Evolutionary conservation across 30 jellyfish, hydroid and myxozoan genomes (phyloP).

Genomic region (Clytia hemisphaerica): DNA sequence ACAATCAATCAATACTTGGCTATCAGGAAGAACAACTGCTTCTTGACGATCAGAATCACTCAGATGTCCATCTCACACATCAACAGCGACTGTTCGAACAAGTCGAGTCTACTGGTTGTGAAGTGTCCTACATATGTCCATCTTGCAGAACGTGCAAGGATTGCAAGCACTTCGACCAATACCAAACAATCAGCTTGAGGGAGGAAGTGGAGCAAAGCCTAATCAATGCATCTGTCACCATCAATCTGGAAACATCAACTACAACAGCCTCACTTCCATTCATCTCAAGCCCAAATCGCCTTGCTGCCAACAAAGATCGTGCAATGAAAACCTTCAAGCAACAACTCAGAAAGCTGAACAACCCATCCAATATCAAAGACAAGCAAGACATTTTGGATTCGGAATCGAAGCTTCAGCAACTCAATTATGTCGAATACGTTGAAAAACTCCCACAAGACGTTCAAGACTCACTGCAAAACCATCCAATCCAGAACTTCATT

Average conservation of each 20-base stretch:
- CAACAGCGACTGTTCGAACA: not conserved
- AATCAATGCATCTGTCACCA: not conserved
- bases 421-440: not conserved
- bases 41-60: not conserved
- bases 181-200: not conserved
- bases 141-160: not conserved
- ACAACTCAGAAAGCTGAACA: not conserved
- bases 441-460: not conserved
- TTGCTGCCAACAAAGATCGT: not conserved
- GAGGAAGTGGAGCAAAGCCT: constrained; percentile 1
- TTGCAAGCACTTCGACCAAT: not conserved
- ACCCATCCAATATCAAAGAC: not conserved
- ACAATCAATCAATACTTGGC: too few relatives aligned
- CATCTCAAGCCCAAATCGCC: not conserved
- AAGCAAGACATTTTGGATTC: not conserved
- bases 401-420: not conserved
- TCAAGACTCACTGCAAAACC: not conserved
- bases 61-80: not conserved
- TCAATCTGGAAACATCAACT: not conserved
- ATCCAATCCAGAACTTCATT: not conserved
- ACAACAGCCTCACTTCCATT: not conserved
- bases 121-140: not conserved
- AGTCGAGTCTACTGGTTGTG: not conserved
- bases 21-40: not conserved
- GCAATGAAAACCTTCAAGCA: not conserved